Base-by-base conservation (phyloP, 2,888 invertebrate species). In the Malthinus seriepunctatus region DNA sequence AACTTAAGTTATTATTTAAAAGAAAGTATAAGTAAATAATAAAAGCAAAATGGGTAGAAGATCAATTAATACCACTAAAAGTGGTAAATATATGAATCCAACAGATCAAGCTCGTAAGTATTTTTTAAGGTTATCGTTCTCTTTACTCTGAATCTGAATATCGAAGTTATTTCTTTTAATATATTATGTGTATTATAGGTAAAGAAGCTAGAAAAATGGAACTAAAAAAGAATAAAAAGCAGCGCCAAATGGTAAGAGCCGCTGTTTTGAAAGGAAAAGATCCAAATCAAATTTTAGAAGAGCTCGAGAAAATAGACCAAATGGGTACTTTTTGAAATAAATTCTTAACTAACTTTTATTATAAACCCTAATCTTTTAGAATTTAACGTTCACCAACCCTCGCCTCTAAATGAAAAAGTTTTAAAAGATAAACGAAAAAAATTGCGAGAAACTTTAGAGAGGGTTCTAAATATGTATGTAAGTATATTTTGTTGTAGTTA, bases 61-160 rank as follows among this genome's bases (percentile, higher is more conserved):
- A 69, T 96, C 97, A 39, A 96, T 97, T 72, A 97, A 96, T 82
- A 97, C 97, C 90, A 98, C 97, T 52, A 98, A 98, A 85, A 97
- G 97, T 94, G 98, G 98, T 78, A 97, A 97, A 87, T 97, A 95
- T 74, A 98, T 99, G 97, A 99, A 99, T 81, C 98, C 98, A 37
- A 98, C 98, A 4, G 98, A 99, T 80, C 97, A 97, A 89, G 97
- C 97, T 60, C 85, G 97, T 95, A 87, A 90, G 95, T 90, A 56
- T 12, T 38, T 44, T 50, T 49, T 52, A 12, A 44, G 9, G 42
- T 39, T 34, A 50, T 42, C 7, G 9, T 12, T n/a, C n/a, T n/a
- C n/a, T n/a, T n/a, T n/a, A n/a, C n/a, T n/a, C n/a, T n/a, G n/a
- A n/a, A n/a, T n/a, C n/a, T n/a, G n/a, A n/a, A n/a, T n/a, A n/a